Conservation (phyloP, 53 echinoderm and acorn worm species). For the Paracentrotus lividus region DNA sequence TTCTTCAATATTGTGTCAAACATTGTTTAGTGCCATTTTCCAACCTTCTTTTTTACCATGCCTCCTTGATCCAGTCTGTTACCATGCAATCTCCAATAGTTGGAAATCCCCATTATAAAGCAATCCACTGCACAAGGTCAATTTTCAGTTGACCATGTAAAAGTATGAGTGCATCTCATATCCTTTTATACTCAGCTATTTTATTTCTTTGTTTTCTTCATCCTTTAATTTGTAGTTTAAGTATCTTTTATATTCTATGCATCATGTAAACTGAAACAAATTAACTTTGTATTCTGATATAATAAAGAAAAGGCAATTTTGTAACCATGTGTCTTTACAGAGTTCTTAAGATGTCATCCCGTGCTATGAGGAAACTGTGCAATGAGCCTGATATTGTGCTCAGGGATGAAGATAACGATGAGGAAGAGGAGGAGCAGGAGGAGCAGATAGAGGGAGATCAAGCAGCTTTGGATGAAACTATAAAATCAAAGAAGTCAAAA, state of each 20-base stretch:
- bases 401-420: slow-evolving; percentile 67
- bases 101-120: too few species aligned
- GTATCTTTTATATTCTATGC: too few species aligned
- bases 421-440: slow-evolving; percentile 67
- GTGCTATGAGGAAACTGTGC: slow-evolving; percentile 63
- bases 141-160: neutral
- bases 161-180: too few species aligned
- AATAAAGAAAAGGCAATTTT: neutral
- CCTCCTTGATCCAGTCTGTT: too few species aligned
- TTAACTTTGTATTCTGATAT: neutral
- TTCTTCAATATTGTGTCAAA: too few species aligned
- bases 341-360: slow-evolving; percentile 55
- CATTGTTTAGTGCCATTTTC: too few species aligned
- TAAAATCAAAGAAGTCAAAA: neutral
- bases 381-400: slow-evolving; percentile 66
- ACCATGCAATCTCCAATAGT: too few species aligned
- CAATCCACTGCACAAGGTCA: too few species aligned
- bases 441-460: slow-evolving; percentile 39
- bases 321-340: neutral
- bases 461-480: slow-evolving; percentile 51
- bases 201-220: too few species aligned
- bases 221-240: too few species aligned
- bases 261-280: neutral
- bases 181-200: too few species aligned
- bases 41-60: too few species aligned